Evolutionary conservation across 2,888 invertebrate genomes (phyloP).

Genomic region (Tenthredo scrophulariae): DNA sequence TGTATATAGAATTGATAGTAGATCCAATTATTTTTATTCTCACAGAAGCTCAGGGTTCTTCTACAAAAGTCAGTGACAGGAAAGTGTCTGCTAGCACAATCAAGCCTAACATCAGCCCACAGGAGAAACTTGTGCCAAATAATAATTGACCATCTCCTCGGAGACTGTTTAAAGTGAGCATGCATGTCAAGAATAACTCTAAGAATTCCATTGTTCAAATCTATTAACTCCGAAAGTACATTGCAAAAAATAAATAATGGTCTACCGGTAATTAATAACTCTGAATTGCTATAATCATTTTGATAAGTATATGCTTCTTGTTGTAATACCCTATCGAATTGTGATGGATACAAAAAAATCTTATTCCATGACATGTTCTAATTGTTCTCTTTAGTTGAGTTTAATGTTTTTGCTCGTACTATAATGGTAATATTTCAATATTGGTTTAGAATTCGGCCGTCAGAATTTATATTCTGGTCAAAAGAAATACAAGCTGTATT

Average conservation of each 20-base stretch:
- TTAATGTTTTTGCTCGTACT: too few species aligned
- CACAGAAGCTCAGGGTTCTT: neutral
- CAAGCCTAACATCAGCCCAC: neutral
- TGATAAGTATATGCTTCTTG: too few species aligned
- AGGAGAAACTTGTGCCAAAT: neutral
- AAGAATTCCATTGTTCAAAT: neutral
- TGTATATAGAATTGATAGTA: too few species aligned
- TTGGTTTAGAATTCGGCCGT: too few species aligned
- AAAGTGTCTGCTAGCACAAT: neutral
- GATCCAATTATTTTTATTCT: neutral
- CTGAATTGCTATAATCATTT: too few species aligned
- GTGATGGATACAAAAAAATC: too few species aligned
- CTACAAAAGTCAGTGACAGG: neutral
- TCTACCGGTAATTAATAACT: too few species aligned
- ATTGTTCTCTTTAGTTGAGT: too few species aligned
- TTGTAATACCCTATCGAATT: too few species aligned
- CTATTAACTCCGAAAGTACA: neutral
- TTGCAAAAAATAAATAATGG: neutral
- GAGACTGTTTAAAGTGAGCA: neutral
- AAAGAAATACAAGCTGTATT: constrained; percentile 31
- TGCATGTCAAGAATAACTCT: neutral
- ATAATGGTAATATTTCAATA: neutral
- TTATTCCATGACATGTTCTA: too few species aligned
- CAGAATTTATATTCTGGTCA: constrained; percentile 30
- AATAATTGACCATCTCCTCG: constrained; percentile 2